Percentiles rank a stretch among this genome's conserved stretches.
These are phyloP conservation scores for Drosophila equinoxialis DNA, from an alignment of 1,140 invertebrate genomes.

Conservation along the genomic window DNA sequence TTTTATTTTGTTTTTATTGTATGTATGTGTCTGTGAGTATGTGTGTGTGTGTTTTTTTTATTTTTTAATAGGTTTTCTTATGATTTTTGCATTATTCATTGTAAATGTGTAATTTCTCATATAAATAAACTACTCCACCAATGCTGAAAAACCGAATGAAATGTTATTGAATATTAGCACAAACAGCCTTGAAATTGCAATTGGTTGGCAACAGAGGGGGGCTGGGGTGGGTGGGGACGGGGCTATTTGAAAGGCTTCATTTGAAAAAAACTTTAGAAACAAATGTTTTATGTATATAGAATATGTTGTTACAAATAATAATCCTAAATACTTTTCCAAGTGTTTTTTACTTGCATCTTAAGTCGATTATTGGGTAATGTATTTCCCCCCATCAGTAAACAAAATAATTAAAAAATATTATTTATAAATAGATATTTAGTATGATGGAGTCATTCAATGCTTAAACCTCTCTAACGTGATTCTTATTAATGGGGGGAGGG, in stretches of 20 bases:
- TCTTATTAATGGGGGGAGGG: too few species aligned
- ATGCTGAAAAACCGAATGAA: conserved; percentile 3
- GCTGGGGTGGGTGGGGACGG: not conserved
- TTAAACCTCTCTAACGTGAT: not conserved
- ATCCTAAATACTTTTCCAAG: too few species aligned
- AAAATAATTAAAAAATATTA: conserved; percentile 1
- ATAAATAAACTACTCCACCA: conserved; percentile 11
- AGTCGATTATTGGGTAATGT: not conserved
- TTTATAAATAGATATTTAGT: conserved; percentile 1
- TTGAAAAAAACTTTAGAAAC: too few species aligned
- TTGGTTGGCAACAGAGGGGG: not conserved
- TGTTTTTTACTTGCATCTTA: not conserved
- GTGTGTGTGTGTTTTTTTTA: not conserved
- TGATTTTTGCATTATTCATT: conserved; percentile 12
- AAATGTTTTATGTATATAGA: too few species aligned
- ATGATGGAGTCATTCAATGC: not conserved
- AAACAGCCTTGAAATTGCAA: not conserved
- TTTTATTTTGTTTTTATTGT: conserved; percentile 42
- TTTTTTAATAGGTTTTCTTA: conserved; percentile 5
- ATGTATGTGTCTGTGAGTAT: too few species aligned
- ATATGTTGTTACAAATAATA: too few species aligned
- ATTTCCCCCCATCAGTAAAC: not conserved
- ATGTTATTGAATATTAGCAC: conserved; percentile 3
- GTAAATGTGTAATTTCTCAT: conserved; percentile 11
- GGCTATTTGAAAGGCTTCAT: too few species aligned